Evolutionary conservation across 2,797 vertebrate species (phyloP).

Genomic region (Chelon auratus): DNA sequence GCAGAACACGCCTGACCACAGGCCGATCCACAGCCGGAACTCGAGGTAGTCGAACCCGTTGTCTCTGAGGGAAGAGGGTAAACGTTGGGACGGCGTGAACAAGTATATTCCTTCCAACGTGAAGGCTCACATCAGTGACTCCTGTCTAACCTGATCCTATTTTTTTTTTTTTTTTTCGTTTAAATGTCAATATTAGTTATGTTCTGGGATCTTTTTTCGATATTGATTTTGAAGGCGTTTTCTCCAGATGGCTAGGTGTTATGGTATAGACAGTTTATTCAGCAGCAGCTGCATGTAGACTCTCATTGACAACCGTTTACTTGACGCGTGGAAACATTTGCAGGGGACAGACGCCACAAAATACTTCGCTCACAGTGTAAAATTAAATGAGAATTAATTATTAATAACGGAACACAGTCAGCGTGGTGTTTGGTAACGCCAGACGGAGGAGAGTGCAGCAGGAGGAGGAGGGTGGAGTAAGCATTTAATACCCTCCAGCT

Average conservation of each 20-base stretch:
- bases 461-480: neutral
- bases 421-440: constrained; percentile 67
- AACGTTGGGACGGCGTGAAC: neutral
- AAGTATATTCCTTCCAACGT: neutral
- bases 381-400: constrained; percentile 83
- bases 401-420: constrained; percentile 81
- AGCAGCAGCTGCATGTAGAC: constrained; percentile 12
- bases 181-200: neutral
- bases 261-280: neutral
- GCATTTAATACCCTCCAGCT: neutral
- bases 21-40: constrained; percentile 97
- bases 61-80: constrained; percentile 84
- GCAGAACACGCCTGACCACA: constrained; percentile 94
- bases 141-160: neutral
- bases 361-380: constrained; percentile 60
- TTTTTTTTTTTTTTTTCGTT: neutral
- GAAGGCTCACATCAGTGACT: neutral
- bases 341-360: constrained; percentile 29
- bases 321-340: constrained; percentile 47
- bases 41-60: constrained; percentile 94
- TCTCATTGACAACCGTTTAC: constrained; percentile 8
- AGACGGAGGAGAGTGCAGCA: constrained; percentile 33
- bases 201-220: neutral
- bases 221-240: neutral
- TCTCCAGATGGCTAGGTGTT: neutral